Base-by-base conservation (phyloP, 2,888 invertebrate species). In the Petrolisthes manimaculis region DNA sequence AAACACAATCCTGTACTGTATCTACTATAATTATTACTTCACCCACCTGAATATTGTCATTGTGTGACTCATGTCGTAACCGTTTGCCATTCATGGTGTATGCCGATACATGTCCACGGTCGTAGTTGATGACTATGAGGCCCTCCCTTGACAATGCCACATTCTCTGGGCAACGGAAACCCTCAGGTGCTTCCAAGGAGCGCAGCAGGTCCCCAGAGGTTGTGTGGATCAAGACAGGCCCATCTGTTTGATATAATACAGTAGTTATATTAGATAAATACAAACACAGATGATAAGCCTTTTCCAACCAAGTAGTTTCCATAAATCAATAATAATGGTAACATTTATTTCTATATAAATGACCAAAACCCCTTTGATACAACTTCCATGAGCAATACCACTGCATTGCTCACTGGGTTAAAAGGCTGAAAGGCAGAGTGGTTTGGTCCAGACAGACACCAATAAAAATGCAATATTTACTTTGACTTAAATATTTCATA, bases 121-220 rank as follows among this genome's bases (percentile, higher is more conserved):
- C 97, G 93, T 98, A 99, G 92, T 97, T 97, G 84, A 98, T 97
- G 71, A 99, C 97, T 84, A 99, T 96, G 91, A 98, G 96, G 75
- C 99, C 99, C 94, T 99, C 99, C 24, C 99, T 95, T 5, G 98
- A 98, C 95, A 99, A 96, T 14, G 97, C 96, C 90, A 98, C 96
- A 93, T 97, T 96, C 93, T 96, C 96, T 67, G 96, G 90, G 12
- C 89, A 95, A 67, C 94, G 93, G 92, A 96, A 96, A 78, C 95
- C 95, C 92, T 94, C 95, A 3, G 97, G 97, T 12, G 96, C 95
- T 92, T 97, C 96, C 91, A 99, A 94, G n/a, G 98, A 96, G 92
- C 99, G 95, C 91, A 99, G 94, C 81, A 99, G 94, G 93, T 99
- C 99, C 79, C 99, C 99, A 93, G 97, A 97, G 24, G 99, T 98